Evolutionary conservation across 2,888 invertebrate species (phyloP).

Genomic region (Scaptomyza polygonia): DNA sequence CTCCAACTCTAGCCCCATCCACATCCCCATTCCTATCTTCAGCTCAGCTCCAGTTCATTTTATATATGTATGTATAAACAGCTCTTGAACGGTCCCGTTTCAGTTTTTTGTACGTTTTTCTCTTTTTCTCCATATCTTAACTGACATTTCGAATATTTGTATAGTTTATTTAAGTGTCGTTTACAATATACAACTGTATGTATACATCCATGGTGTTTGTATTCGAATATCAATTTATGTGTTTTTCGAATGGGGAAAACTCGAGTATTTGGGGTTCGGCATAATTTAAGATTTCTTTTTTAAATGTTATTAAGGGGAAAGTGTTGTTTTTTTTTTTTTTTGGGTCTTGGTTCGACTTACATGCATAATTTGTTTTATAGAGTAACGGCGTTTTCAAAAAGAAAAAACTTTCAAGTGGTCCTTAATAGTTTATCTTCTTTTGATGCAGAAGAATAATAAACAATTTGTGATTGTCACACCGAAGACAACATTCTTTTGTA

Average conservation of each 20-base stretch:
- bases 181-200: neutral
- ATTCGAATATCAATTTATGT: constrained; percentile 74
- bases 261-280: constrained; percentile 42
- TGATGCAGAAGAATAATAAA: neutral
- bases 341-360: constrained; percentile 4
- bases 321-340: constrained; percentile 33
- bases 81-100: constrained; percentile 12
- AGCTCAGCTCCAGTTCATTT: constrained; percentile 7
- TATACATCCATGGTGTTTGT: neutral
- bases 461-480: neutral
- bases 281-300: constrained; percentile 53
- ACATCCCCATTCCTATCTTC: constrained; percentile 1
- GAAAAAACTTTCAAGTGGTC: constrained; percentile 4
- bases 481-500: neutral
- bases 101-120: neutral
- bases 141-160: constrained; percentile 56
- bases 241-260: constrained; percentile 49
- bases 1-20: neutral
- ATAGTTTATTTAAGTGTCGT: constrained; percentile 36
- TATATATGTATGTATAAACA: constrained; percentile 2
- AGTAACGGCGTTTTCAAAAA: constrained; percentile 16
- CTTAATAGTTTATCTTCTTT: too few relatives aligned
- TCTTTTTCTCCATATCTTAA: constrained; percentile 42
- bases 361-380: neutral
- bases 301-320: constrained; percentile 45